Evolutionary conservation across 2,888 invertebrate genomes (phyloP).

Genomic region (Erebia epiphron): DNA sequence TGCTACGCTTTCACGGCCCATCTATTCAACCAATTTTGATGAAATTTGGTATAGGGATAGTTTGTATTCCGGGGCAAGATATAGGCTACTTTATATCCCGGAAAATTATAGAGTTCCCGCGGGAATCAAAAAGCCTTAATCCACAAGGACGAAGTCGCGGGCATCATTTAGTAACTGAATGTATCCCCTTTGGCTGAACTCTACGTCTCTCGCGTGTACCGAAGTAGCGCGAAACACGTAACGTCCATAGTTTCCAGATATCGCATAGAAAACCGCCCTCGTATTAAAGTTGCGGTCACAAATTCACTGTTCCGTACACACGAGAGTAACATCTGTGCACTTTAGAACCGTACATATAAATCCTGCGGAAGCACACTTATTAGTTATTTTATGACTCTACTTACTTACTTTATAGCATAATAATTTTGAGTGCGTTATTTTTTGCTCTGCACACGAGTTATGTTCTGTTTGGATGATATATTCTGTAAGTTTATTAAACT

Average conservation of each 20-base stretch:
- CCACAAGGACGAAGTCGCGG: no score
- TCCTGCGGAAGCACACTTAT: slow-evolving; percentile 19
- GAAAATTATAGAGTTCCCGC: no score
- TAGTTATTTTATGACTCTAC: slow-evolving; percentile 17
- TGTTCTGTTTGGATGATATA: slow-evolving; percentile 14
- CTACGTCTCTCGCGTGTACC: neutral
- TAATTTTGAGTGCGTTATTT: slow-evolving; percentile 15
- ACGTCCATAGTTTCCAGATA: slow-evolving; percentile 10
- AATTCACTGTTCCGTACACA: slow-evolving; percentile 5
- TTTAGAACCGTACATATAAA: slow-evolving; percentile 20
- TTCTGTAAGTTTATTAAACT: slow-evolving; percentile 5
- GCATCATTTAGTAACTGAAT: no score
- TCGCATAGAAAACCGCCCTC: slow-evolving; percentile 6
- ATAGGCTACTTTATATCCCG: no score
- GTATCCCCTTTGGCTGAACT: neutral
- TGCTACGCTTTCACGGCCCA: no score
- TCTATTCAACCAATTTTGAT: no score
- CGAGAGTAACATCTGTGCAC: slow-evolving; percentile 14
- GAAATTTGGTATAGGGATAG: no score
- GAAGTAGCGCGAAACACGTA: slow-evolving; percentile 10
- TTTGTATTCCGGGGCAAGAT: no score
- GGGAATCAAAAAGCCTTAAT: no score
- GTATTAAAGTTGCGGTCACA: slow-evolving; percentile 12
- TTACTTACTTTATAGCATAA: slow-evolving; percentile 13
- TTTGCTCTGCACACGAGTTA: neutral